phyloP scores from a whole-genome alignment of 2,113 vertebrate genomes.

The Coreoperca whiteheadi region DNA sequence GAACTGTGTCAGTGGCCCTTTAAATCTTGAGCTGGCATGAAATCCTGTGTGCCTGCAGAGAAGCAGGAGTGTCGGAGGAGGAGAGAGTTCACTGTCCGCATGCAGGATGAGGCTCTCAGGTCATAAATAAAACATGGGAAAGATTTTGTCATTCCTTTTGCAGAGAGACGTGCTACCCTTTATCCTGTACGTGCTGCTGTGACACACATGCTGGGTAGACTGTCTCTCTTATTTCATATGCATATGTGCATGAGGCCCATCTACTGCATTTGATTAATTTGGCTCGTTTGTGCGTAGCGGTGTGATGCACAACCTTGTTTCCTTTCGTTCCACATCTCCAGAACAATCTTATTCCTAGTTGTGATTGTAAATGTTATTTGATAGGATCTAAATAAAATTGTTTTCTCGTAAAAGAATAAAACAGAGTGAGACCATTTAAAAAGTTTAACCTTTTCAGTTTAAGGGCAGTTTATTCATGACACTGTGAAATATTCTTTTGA shows the following conservation, averaged over 20 bases:
- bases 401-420: slow-evolving; percentile 1
- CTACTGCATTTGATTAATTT: slow-evolving; percentile 11
- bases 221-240: slow-evolving; percentile 25
- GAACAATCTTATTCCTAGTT: not conserved
- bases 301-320: not conserved
- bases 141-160: slow-evolving; percentile 45
- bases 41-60: slow-evolving; percentile 22
- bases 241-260: not conserved
- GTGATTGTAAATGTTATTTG: not conserved
- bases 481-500: slow-evolving; percentile 10
- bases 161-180: slow-evolving; percentile 3
- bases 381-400: not conserved
- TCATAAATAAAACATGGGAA: slow-evolving; percentile 71
- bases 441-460: not conserved
- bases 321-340: not conserved
- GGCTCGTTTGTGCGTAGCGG: not conserved
- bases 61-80: slow-evolving; percentile 3
- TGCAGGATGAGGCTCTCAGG: slow-evolving; percentile 47
- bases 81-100: slow-evolving; percentile 43
- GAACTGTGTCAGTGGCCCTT: slow-evolving; percentile 17
- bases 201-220: slow-evolving; percentile 21
- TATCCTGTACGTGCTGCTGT: slow-evolving; percentile 35
- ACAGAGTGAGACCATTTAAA: not conserved
- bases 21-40: slow-evolving; percentile 13
- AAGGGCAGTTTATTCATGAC: not conserved